These are phyloP conservation scores for Cynocephalus volans DNA, from an alignment of 2,113 vertebrate species.

Conservation along the genomic window DNA sequence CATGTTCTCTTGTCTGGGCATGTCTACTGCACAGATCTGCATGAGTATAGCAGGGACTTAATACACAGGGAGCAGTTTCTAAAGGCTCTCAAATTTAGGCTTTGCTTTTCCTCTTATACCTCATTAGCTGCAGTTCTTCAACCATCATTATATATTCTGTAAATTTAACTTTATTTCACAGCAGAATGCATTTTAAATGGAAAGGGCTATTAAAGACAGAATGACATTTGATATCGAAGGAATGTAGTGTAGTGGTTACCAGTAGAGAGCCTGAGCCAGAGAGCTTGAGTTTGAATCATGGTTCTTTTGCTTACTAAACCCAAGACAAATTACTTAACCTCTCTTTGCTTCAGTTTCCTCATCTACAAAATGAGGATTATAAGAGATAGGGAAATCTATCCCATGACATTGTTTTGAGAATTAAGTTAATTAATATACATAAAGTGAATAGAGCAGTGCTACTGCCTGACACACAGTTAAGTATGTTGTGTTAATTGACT, in stretches of 20 bases:
- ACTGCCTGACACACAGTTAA: not conserved
- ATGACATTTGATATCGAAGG: not conserved
- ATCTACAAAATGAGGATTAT: not conserved
- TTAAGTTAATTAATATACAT: not conserved
- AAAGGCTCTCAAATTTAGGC: not conserved
- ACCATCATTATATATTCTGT: not conserved
- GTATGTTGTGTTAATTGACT: not conserved
- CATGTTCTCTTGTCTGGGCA: not conserved
- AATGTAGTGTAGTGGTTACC: not conserved
- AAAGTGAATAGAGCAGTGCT: not conserved
- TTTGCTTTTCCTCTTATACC: not conserved
- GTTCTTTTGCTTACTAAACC: not conserved
- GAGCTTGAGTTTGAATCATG: not conserved
- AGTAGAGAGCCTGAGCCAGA: not conserved
- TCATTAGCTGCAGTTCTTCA: not conserved
- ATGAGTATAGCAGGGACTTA: not conserved
- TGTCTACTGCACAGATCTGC: not conserved
- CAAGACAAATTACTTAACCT: not conserved
- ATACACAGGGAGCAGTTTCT: not conserved
- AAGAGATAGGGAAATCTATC: slow-evolving; percentile 12
- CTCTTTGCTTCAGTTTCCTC: not conserved
- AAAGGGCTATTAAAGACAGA: not conserved
- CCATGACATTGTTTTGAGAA: not conserved
- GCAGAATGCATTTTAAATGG: not conserved
- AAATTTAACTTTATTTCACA: not conserved